Evolutionary conservation across 2,113 vertebrate species (phyloP), one percentile per base, ranked within the genome.

Genomic region (Corvus cornix): DNA sequence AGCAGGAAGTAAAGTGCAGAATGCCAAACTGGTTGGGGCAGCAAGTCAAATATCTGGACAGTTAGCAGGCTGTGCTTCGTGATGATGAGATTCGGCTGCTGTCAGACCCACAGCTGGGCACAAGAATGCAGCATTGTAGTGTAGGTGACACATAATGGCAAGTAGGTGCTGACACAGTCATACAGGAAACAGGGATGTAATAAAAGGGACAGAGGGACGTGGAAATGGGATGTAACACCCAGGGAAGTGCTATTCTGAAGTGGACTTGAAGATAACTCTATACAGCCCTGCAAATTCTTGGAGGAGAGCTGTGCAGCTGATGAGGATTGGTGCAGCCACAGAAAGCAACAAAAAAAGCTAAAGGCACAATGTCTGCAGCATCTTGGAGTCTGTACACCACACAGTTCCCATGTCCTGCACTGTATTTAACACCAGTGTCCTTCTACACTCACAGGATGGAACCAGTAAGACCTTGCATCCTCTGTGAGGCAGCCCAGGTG

Each of bases 81-180:
- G 44, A 11, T 31, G 60, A 14, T 31, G 37, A 49, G 24, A 35
- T 15, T 22, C 13, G 3, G 17, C 35, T 68, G 58, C 30, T 75
- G 28, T 14, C 58, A 66, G 30, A 56, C 20, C 39, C 39, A 44
- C 21, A 52, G 6, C 0, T 23, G 55, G 21, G 18, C 56, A 35
- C 22, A 11, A 8, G 12, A 39, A 7, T 6, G 11, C 4, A 3
- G 2, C 3, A 0, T 6, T 22, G 30, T 5, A 26, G 14, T 6
- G 26, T 6, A 55, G 33, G 26, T 68, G 62, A 33, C 39, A 37
- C 0, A 0, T 7, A 59, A 17, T 13, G 62, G 22, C 33, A 53
- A 39, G 26, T 8, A 63, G 44, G 18, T 46, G 58, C 27, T 63
- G 53, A 23, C 17, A 13, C 9, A 22, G 20, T 53, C 24, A 3